These are phyloP conservation scores for Listrodromus nycthemerus DNA, from an alignment of 2,888 invertebrate species.

Conservation along the genomic window DNA sequence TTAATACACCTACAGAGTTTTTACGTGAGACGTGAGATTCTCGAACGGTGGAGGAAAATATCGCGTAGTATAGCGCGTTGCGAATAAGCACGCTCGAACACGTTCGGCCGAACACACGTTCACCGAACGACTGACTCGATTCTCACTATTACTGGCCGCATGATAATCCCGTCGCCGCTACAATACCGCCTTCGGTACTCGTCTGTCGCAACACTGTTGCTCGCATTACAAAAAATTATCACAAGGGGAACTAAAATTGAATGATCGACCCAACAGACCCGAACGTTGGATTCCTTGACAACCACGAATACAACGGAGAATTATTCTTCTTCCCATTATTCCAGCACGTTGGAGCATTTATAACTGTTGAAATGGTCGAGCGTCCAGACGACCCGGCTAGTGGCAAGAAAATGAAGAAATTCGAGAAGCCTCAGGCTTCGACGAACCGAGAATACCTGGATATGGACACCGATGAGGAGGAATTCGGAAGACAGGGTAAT, in stretches of 20 bases:
- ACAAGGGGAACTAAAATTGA: constrained; percentile 22
- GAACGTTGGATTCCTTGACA: constrained; percentile 40
- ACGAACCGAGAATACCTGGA: constrained; percentile 81
- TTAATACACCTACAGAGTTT: not conserved
- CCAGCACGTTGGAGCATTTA: not conserved
- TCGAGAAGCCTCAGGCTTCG: constrained; percentile 74
- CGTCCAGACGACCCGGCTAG: constrained; percentile 50
- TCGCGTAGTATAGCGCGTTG: not conserved
- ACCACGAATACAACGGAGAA: constrained; percentile 21
- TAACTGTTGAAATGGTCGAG: constrained; percentile 52
- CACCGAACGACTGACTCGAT: constrained; percentile 37
- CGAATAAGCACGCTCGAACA: not conserved
- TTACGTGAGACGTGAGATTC: not conserved
- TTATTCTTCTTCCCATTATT: not conserved
- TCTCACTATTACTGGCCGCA: not conserved
- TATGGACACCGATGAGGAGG: constrained; percentile 83
- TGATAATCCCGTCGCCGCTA: constrained; percentile 38
- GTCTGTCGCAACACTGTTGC: not conserved
- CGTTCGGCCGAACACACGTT: constrained; percentile 34
- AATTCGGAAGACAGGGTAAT: constrained; percentile 80
- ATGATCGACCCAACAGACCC: constrained; percentile 56
- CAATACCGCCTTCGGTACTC: not conserved
- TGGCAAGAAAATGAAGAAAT: constrained; percentile 66
- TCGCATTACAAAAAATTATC: not conserved
- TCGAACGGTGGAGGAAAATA: not conserved